Base-by-base conservation (phyloP, 2,888 invertebrate species). In the Podotricha telesiphe region DNA sequence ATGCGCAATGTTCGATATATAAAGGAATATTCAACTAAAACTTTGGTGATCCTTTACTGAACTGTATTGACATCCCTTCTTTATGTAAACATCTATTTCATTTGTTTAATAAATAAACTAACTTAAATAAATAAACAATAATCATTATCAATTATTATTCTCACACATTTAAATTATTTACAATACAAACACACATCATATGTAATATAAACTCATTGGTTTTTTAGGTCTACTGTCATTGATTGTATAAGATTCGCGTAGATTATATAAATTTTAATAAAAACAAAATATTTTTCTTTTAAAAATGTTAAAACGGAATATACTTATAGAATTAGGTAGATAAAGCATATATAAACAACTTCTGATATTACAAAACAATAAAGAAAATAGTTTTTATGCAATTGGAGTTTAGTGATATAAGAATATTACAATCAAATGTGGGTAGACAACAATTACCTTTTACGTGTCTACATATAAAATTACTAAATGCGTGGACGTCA, bases 401-500 rank as follows among this genome's bases (percentile, higher is more conserved):
- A 17, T 8, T 8, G 8, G 8, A 17, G 10, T 53, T 34, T 28
- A 0, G 22, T 50, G 4, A 48, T 19, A 15, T 22, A 19, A 15
- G 2, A 34, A 28, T 53, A 28, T 15, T 34, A 28, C 10, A 28
- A n/a, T 28, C 13, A 28, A 37, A 6, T 74, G 86, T 74, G 82
- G 86, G 86, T 87, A 87, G 75, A 72, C 71, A 59, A 13, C 10
- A 65, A 19, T 67, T 37, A 15, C 20, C 8, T 55, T 61, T 15
- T 28, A 6, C 19, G 15, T 37, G 5, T 61, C 45, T 19, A 28
- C 47, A 50, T 51, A 28, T 17, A 51, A 45, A 71, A 67, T 68
- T 74, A 61, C 77, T 72, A 82, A 74, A 82, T 85, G 87, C 86
- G 88, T 89, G 89, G 77, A 83, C 80, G 85, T 82, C 75, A 88